These are phyloP conservation scores for Chouioia cunea DNA, from an alignment of 2,888 invertebrate genomes.

Conservation along the genomic window DNA sequence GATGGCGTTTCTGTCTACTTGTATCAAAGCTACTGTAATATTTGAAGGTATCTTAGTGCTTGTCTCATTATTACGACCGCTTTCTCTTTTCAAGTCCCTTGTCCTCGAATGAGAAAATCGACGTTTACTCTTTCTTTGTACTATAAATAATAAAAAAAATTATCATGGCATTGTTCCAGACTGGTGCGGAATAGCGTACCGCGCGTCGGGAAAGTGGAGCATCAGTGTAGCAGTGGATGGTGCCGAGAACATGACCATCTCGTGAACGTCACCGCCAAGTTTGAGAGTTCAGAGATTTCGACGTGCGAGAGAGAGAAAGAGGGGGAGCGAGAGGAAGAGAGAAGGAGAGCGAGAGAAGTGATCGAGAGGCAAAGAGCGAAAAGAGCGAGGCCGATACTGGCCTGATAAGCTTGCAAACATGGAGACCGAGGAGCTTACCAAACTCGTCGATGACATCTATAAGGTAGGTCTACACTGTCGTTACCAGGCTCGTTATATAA, in stretches of 20 bases:
- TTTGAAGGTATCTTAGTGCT: too few relatives aligned
- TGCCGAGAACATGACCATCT: constrained; percentile 39
- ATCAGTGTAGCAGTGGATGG: neutral
- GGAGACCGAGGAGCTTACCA: constrained; percentile 92
- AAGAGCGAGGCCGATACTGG: constrained; percentile 5
- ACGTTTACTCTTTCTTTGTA: neutral
- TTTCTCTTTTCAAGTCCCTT: too few relatives aligned
- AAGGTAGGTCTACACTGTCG: constrained; percentile 80
- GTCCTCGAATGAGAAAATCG: constrained; percentile 3
- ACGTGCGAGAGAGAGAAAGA: neutral
- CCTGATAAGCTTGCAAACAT: constrained; percentile 63
- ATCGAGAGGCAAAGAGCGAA: constrained; percentile 2
- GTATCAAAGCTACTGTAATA: too few relatives aligned
- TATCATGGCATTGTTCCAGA: constrained; percentile 24
- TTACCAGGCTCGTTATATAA: too few relatives aligned
- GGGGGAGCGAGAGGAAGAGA: neutral
- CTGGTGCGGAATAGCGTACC: neutral
- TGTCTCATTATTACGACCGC: too few relatives aligned
- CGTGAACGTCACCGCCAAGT: constrained; percentile 23
- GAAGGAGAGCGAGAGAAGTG: too few relatives aligned
- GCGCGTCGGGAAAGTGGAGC: constrained; percentile 19
- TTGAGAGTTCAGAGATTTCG: neutral
- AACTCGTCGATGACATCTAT: constrained; percentile 91
- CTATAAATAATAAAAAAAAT: constrained; percentile 1
- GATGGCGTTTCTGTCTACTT: too few relatives aligned